phyloP scores from a whole-genome alignment of 30 jellyfish, hydroid and myxozoan genomes.

The Nemopilema nomurai region DNA sequence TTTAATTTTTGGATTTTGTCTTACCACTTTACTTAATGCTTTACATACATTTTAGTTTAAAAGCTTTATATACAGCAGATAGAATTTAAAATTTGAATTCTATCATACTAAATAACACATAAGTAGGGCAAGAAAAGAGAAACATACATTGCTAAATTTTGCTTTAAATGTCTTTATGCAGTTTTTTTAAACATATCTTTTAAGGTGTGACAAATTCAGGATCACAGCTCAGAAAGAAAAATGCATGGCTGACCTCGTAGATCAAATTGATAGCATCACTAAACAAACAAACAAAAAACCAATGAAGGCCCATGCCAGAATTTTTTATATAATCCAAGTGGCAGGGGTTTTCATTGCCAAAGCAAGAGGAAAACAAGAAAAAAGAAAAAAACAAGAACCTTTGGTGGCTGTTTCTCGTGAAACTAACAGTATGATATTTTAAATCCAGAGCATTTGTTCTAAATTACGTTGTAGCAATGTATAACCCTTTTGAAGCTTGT shows the following conservation, averaged over 20 bases:
- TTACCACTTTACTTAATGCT: background rate
- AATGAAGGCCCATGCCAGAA: background rate
- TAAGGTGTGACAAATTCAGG: background rate
- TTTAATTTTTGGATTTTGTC: background rate
- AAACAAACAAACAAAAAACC: background rate
- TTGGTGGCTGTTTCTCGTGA: background rate
- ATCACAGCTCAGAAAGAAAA: conserved; percentile 2
- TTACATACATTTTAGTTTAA: background rate
- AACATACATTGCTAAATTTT: background rate
- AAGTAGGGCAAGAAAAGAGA: background rate
- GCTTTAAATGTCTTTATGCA: background rate
- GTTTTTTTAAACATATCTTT: background rate
- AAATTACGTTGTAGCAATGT: background rate
- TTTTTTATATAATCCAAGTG: background rate
- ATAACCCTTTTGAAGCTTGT: background rate
- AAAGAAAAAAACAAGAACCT: background rate
- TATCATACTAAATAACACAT: background rate
- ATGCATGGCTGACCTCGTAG: conserved; percentile 24
- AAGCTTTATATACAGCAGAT: too few relatives aligned
- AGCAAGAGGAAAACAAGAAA: background rate
- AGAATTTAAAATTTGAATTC: background rate
- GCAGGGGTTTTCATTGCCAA: background rate
- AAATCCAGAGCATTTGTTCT: background rate
- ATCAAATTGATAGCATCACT: background rate
- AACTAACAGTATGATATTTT: background rate